Evolutionary conservation across 2,888 invertebrate species (phyloP).

Genomic region (Leptogaster cylindrica): DNA sequence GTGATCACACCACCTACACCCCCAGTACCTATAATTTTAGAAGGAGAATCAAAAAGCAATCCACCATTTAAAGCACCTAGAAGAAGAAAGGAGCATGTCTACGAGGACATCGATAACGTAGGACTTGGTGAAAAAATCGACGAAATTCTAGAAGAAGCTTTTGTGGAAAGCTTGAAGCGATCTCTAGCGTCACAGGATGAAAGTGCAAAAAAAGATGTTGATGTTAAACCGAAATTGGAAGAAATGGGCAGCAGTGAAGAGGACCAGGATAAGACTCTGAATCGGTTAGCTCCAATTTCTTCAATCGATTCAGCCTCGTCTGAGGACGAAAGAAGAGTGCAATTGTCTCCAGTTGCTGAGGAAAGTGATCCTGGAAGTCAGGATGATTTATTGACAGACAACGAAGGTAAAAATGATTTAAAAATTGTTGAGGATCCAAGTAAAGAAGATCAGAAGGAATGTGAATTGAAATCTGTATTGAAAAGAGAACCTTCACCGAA

Average conservation of each 20-base stretch:
- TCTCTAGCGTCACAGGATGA: constrained; percentile 59
- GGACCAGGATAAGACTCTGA: constrained; percentile 52
- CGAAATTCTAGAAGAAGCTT: constrained; percentile 53
- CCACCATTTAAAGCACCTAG: constrained; percentile 60
- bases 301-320: constrained; percentile 62
- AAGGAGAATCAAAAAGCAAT: constrained; percentile 48
- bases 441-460: constrained; percentile 49
- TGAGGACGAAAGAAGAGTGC: constrained; percentile 57
- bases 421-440: constrained; percentile 45
- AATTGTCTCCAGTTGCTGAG: constrained; percentile 56
- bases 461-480: constrained; percentile 56
- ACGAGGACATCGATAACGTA: constrained; percentile 66
- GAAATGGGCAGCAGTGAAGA: constrained; percentile 62
- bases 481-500: constrained; percentile 61
- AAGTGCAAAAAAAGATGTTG: constrained; percentile 64
- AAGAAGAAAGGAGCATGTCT: constrained; percentile 68
- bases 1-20: constrained; percentile 51
- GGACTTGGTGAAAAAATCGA: constrained; percentile 50
- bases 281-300: constrained; percentile 58
- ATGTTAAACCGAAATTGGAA: constrained; percentile 60
- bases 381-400: constrained; percentile 44
- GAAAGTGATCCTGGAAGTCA: constrained; percentile 55
- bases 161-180: constrained; percentile 57
- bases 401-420: constrained; percentile 42
- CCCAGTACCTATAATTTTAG: constrained; percentile 62